Base-by-base conservation (phyloP, 2,888 invertebrate genomes). In the Drepana falcataria region DNA sequence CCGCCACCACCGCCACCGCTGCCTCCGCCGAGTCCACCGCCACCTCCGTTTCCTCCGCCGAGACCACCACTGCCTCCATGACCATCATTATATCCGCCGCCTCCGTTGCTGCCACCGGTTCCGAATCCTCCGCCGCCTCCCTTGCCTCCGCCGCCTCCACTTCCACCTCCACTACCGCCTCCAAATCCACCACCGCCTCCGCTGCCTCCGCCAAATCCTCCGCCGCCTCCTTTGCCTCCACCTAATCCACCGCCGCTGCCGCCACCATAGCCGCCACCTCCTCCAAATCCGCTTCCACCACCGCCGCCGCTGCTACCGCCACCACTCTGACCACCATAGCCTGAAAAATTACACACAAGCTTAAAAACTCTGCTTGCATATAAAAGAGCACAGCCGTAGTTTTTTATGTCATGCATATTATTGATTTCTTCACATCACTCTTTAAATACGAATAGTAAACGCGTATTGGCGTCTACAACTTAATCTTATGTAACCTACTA, bases 141-240 rank as follows among this genome's bases (percentile, higher is more conserved):
- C 3, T 60, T 55, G 4, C 55, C 49, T 5, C 49, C 44, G 4
- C 59, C 56, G 2, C 51, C 54, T 35, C 59, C 54, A 4, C 55
- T 51, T 5, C 48, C 48, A 6, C 52, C 49, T 7, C 59, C 75
- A 3, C 54, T 53, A 2, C 48, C 52, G 33, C 56, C 55, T 33
- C 58, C 61, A 0, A 55, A 44, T 35, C 71, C 73, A 58, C 71
- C 70, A n/a, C 61, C 73, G 53, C 69, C 69, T 48, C 69, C 74
- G 34, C 67, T 58, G 37, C 70, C 63, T 49, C 75, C 71, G 48
- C 69, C 66, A 58, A 78, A 75, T 58, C 85, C 83, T 35, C 55
- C 55, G 33, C 59, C 54, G 34, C 21, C 21, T 21, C 21, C 21
- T 21, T 61, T 57, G n/a, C 65, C 61, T 9, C 55, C 57, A n/a